Percentiles rank a stretch among this genome's conserved stretches.
Conservation (phyloP, 2,888 invertebrate genomes). For the Tridacna gigas region DNA sequence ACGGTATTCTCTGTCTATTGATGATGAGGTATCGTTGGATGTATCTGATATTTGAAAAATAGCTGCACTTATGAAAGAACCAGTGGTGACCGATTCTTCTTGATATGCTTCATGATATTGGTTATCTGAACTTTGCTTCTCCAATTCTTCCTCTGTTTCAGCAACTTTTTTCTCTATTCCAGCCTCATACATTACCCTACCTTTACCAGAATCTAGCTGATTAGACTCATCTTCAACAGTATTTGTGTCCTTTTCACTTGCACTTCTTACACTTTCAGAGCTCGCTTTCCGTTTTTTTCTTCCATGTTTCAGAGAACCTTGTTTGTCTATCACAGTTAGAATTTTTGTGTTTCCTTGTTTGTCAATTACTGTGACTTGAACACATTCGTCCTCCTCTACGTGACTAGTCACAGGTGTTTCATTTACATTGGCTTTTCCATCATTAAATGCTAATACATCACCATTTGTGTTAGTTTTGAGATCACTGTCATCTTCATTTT, state of each 20-base stretch:
- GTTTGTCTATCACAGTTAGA: conserved; percentile 51
- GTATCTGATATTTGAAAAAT: not conserved
- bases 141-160: not conserved
- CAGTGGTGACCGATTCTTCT: not conserved
- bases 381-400: conserved; percentile 7
- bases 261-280: not conserved
- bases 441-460: not conserved
- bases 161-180: not conserved
- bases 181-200: not conserved
- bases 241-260: not conserved
- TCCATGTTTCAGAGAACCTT: conserved; percentile 31
- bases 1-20: not conserved
- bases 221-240: not conserved
- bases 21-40: not conserved
- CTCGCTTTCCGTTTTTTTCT: conserved; percentile 25
- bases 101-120: conserved; percentile 14
- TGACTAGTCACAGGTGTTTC: not conserved
- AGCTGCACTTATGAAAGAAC: conserved; percentile 15
- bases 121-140: conserved; percentile 4
- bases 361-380: conserved; percentile 48
- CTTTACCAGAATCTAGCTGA: no score
- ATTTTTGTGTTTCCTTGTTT: conserved; percentile 40
- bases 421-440: not conserved
- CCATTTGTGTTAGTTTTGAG: not conserved
- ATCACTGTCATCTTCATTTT: not conserved